These are phyloP conservation scores for Hecatera dysodea DNA, from an alignment of 2,888 invertebrate genomes.

Conservation along the genomic window DNA sequence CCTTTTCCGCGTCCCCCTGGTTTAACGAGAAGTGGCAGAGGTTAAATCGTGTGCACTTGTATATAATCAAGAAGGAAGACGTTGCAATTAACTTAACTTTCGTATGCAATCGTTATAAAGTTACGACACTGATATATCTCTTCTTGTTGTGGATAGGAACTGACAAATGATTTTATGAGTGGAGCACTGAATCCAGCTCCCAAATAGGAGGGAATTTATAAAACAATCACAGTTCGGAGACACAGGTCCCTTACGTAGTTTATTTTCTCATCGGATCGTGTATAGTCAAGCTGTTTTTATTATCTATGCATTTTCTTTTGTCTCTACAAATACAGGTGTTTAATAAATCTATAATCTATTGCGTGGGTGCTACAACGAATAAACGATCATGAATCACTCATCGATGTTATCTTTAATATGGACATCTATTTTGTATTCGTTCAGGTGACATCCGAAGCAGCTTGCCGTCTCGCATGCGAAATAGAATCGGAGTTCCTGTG, in stretches of 20 bases:
- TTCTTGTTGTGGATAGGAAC: conserved; percentile 27
- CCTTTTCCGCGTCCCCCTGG: conserved; percentile 52
- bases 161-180: conserved; percentile 26
- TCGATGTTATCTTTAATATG: conserved; percentile 56
- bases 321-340: conserved; percentile 24
- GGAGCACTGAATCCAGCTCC: neutral
- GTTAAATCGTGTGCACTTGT: conserved; percentile 64
- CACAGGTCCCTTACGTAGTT: conserved; percentile 5
- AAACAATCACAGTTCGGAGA: conserved; percentile 6
- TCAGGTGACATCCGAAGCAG: conserved; percentile 95
- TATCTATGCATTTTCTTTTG: conserved; percentile 4
- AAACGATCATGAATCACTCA: conserved; percentile 53
- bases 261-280: conserved; percentile 6
- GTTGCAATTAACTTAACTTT: conserved; percentile 56
- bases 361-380: conserved; percentile 37
- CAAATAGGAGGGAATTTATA: conserved; percentile 27
- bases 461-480: conserved; percentile 97
- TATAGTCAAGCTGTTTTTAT: conserved; percentile 2
- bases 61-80: conserved; percentile 54
- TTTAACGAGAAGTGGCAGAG: conserved; percentile 62
- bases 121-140: conserved; percentile 45
- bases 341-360: conserved; percentile 41
- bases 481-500: conserved; percentile 98
- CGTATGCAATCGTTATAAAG: conserved; percentile 47
- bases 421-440: conserved; percentile 64